phyloP scores from a whole-genome alignment of 2,888 invertebrate genomes.

The Xanthorhoe spadicearia region DNA sequence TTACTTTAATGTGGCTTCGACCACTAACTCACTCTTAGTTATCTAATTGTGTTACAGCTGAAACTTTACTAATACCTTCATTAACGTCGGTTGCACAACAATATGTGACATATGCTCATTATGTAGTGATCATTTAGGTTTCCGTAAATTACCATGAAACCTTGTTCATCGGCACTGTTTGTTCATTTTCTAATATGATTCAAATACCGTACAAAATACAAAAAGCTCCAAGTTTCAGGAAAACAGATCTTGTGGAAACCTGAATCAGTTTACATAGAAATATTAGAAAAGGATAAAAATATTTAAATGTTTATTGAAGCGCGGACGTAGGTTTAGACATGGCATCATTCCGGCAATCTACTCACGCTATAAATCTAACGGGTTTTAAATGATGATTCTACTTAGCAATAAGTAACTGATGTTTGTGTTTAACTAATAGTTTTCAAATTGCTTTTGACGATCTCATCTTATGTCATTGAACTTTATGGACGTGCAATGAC shows the following conservation, averaged over 20 bases:
- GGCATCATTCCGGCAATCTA: slow-evolving; percentile 5
- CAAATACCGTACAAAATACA: background rate
- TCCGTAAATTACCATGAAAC: background rate
- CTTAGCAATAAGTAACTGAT: slow-evolving; percentile 20
- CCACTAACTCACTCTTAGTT: slow-evolving; percentile 71
- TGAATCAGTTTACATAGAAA: slow-evolving; percentile 4
- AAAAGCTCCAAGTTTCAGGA: background rate
- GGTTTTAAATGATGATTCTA: slow-evolving; percentile 23
- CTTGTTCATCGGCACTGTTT: background rate
- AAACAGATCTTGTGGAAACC: slow-evolving; percentile 1
- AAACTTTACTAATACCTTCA: slow-evolving; percentile 35
- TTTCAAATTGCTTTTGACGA: slow-evolving; percentile 28
- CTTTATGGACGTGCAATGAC: slow-evolving; percentile 24
- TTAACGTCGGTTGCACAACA: slow-evolving; percentile 7
- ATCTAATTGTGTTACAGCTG: slow-evolving; percentile 66
- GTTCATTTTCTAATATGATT: background rate
- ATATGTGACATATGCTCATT: background rate
- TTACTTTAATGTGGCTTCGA: slow-evolving; percentile 63
- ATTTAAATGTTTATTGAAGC: background rate
- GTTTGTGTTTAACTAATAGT: slow-evolving; percentile 31
- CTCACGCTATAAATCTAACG: slow-evolving; percentile 18
- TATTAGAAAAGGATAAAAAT: background rate
- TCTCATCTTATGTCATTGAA: slow-evolving; percentile 31
- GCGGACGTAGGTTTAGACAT: slow-evolving; percentile 2
- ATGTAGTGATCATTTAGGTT: background rate